Percentiles rank a stretch among this genome's conserved stretches.
Evolutionary conservation across 2,888 invertebrate genomes (phyloP).

Genomic region (Chromoteleia sp.): DNA sequence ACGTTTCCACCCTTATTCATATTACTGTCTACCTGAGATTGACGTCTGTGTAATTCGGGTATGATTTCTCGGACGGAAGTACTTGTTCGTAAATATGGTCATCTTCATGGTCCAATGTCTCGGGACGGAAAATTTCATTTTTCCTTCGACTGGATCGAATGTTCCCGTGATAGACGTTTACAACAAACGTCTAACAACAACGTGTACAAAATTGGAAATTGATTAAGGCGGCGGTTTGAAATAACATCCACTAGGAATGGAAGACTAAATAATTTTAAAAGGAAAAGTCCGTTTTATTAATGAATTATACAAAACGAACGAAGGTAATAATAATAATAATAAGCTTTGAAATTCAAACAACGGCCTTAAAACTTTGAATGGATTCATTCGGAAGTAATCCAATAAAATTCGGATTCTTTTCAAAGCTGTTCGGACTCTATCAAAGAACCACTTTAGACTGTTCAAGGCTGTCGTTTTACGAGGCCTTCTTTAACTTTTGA

Average conservation of each 20-base stretch:
- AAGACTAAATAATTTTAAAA: constrained; percentile 3
- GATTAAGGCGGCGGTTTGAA: constrained; percentile 5
- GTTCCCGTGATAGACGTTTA: neutral
- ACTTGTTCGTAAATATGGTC: constrained; percentile 38
- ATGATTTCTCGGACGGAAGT: constrained; percentile 28
- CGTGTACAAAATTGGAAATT: constrained; percentile 25
- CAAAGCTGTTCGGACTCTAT: constrained; percentile 42
- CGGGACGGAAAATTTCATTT: neutral
- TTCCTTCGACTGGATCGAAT: constrained; percentile 18
- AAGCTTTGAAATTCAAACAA: constrained; percentile 26
- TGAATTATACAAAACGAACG: constrained; percentile 28
- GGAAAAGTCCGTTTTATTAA: constrained; percentile 21
- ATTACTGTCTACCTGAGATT: constrained; percentile 44
- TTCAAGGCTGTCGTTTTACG: constrained; percentile 29
- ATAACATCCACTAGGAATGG: neutral
- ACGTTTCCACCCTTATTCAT: constrained; percentile 50
- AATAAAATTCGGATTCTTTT: constrained; percentile 49
- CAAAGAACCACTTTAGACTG: constrained; percentile 31
- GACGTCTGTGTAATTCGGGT: constrained; percentile 55
- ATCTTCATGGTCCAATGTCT: constrained; percentile 23
- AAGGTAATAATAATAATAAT: constrained; percentile 5
- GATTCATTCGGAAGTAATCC: constrained; percentile 30
- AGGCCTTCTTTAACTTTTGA: constrained; percentile 4
- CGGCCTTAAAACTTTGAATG: constrained; percentile 24
- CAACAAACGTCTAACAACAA: constrained; percentile 1